Base-by-base conservation (phyloP, 2,113 vertebrate species). In the Atractosteus spatula region DNA sequence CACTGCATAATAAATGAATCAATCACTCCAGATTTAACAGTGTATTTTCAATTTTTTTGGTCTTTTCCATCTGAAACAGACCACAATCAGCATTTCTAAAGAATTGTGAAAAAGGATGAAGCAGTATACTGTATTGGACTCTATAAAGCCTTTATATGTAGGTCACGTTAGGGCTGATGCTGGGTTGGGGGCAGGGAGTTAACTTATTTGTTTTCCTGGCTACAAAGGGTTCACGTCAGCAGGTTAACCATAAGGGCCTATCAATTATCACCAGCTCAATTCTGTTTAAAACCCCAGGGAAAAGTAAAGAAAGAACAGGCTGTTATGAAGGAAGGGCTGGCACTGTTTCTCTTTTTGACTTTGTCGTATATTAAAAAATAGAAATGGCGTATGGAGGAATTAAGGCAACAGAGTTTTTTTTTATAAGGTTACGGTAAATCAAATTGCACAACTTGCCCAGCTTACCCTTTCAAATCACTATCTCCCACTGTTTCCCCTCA, bases 171-270 rank as follows among this genome's bases (percentile, higher is more conserved):
- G 82, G 88, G 82, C 80, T 89, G 87, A 84, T 77, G 77, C 76
- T 78, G 78, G 81, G 78, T 75, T 74, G 47, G 47, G 47, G 47
- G 73, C 68, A 70, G 62, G 78, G 66, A 80, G 89, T 86, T 92
- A 87, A 91, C 92, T 81, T 89, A 88, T 88, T 92, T 92, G 89
- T 91, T 93, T 90, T 91, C 79, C 85, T 81, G 80, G 72, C 83
- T 80, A 79, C 79, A 80, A 82, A 83, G 89, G 87, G 87, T 89
- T 90, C 83, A 86, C 87, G 85, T 92, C 88, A 91, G 84, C 87
- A 82, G 81, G 76, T 81, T 75, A 76, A 82, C 87, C 88, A 82
- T 81, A 77, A 82, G 82, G 88, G 85, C 86, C 81, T 86, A 89
- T 92, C 90, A 85, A 82, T 92, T 91, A 51, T 10, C 17, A 90